Conservation (phyloP, 1,140 invertebrate genomes). For the Panagrolaimus sp. region DNA sequence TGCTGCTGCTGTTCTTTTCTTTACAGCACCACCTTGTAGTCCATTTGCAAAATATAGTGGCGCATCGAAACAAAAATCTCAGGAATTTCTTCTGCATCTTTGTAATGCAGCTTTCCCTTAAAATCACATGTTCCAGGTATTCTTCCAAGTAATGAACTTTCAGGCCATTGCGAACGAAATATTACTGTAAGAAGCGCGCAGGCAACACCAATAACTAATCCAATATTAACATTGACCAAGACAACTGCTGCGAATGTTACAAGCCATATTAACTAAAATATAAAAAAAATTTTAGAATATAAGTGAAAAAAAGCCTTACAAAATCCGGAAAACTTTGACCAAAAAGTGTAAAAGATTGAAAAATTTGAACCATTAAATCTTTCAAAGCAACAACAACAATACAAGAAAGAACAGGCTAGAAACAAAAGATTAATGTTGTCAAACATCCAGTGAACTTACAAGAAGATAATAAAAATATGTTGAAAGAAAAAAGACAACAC, state of each 20-base stretch:
- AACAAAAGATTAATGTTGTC: conserved; percentile 5
- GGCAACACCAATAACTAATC: conserved; percentile 59
- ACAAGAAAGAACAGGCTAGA: conserved; percentile 59
- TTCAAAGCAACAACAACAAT: conserved; percentile 61
- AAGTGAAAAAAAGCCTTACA: conserved; percentile 55
- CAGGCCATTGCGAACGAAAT: conserved; percentile 59
- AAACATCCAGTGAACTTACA: conserved; percentile 42
- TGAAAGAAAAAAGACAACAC: conserved; percentile 60
- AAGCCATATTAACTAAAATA: conserved; percentile 59
- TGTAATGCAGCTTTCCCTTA: conserved; percentile 40
- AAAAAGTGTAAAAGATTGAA: conserved; percentile 57
- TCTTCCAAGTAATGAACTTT: conserved; percentile 34
- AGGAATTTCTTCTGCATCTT: conserved; percentile 52
- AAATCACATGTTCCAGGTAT: conserved; percentile 40
- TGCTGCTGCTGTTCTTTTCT: too few species aligned
- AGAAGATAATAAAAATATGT: conserved; percentile 60
- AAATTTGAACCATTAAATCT: conserved; percentile 60
- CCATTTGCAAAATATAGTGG: conserved; percentile 61
- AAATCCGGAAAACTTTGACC: conserved; percentile 60
- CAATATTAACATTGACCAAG: conserved; percentile 61
- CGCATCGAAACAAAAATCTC: conserved; percentile 60
- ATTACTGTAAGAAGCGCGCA: conserved; percentile 61
- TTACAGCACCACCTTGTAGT: too few species aligned
- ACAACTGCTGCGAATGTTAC: conserved; percentile 60
- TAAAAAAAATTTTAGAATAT: neutral